Conservation (phyloP, 2,888 invertebrate genomes). For the Trimorus sp. region DNA sequence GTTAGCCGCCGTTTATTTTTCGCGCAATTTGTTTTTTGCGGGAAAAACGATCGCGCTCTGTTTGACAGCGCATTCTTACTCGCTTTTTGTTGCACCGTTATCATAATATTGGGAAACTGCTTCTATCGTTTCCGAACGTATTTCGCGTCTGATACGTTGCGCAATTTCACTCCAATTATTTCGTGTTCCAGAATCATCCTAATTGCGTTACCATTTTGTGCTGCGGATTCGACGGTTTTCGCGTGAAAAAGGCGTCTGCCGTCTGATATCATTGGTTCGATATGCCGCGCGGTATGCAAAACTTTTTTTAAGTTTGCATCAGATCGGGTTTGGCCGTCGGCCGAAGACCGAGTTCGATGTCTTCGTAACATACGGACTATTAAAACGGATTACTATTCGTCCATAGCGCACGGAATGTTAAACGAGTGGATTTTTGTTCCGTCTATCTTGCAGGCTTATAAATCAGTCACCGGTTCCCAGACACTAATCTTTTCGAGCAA, state of each 20-base stretch:
- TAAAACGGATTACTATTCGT: slow-evolving; percentile 10
- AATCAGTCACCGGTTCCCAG: slow-evolving; percentile 44
- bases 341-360: too few relatives aligned
- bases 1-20: too few relatives aligned
- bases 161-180: slow-evolving; percentile 40
- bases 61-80: not conserved
- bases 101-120: slow-evolving; percentile 23
- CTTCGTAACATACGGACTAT: not conserved
- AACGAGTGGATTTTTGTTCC: slow-evolving; percentile 23
- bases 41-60: not conserved
- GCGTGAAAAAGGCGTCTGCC: not conserved
- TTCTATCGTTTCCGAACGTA: slow-evolving; percentile 4
- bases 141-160: slow-evolving; percentile 32
- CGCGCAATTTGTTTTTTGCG: too few relatives aligned
- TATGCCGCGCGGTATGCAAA: too few relatives aligned
- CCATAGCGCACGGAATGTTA: slow-evolving; percentile 21
- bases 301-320: not conserved
- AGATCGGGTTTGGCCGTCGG: not conserved
- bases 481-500: slow-evolving; percentile 37
- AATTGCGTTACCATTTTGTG: slow-evolving; percentile 1
- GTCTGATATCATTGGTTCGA: too few relatives aligned
- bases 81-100: slow-evolving; percentile 14
- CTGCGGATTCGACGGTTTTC: not conserved
- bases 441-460: slow-evolving; percentile 42
- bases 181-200: not conserved